Evolutionary conservation across 2,113 vertebrate genomes (phyloP).

Genomic region (Pteronura brasiliensis): DNA sequence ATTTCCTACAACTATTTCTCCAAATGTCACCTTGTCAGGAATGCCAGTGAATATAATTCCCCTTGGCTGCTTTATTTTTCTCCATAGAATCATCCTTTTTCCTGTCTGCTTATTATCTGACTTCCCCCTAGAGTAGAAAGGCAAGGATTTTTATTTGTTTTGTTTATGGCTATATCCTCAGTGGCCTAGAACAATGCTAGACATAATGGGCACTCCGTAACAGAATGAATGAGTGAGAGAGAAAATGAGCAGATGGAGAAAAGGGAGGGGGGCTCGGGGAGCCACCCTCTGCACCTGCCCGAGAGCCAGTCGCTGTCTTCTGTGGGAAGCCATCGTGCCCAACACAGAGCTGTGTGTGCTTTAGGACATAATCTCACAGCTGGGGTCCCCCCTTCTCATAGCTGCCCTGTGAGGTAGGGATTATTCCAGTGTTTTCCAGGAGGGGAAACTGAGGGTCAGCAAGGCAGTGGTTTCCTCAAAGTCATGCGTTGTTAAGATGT

Average conservation of each 20-base stretch:
- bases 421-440: not conserved
- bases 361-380: not conserved
- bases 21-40: not conserved
- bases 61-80: not conserved
- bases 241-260: not conserved
- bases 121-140: not conserved
- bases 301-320: not conserved
- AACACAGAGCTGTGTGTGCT: not conserved
- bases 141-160: not conserved
- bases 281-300: not conserved
- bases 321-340: not conserved
- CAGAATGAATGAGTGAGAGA: not conserved
- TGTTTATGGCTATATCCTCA: not conserved
- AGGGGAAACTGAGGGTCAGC: not conserved
- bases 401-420: not conserved
- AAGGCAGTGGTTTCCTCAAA: not conserved
- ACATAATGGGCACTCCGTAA: not conserved
- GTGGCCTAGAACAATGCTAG: not conserved
- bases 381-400: not conserved
- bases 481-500: not conserved
- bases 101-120: not conserved
- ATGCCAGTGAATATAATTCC: not conserved
- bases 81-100: not conserved
- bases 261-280: too few relatives aligned
- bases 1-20: not conserved